Evolutionary conservation across 2,113 vertebrate genomes (phyloP).

Genomic region (Etheostoma cragini): DNA sequence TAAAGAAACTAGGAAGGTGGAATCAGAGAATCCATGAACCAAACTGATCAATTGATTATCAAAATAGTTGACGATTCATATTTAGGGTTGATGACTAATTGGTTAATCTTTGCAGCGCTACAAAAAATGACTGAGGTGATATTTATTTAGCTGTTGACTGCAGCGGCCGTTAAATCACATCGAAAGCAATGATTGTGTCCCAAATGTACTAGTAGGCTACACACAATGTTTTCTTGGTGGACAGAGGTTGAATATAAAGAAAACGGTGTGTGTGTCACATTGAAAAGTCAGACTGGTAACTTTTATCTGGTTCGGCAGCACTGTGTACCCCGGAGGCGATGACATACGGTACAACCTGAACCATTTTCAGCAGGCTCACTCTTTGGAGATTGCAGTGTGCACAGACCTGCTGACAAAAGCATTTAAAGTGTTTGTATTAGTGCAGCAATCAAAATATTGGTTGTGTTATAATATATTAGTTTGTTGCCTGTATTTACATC

Average conservation of each 20-base stretch:
- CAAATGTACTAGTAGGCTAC: too few relatives aligned
- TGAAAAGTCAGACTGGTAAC: not conserved
- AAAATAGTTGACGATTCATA: too few relatives aligned
- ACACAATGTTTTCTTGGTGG: too few relatives aligned
- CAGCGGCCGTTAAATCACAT: not conserved
- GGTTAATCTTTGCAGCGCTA: too few relatives aligned
- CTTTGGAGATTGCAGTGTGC: not conserved
- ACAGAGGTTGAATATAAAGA: not conserved
- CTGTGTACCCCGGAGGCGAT: not conserved
- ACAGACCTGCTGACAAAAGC: not conserved
- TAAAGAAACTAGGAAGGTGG: too few relatives aligned
- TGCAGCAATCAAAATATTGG: not conserved
- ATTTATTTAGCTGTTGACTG: not conserved
- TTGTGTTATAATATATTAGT: not conserved
- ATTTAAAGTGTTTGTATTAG: not conserved
- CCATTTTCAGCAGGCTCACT: not conserved
- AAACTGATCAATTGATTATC: too few relatives aligned
- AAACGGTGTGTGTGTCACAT: not conserved
- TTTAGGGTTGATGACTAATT: too few relatives aligned
- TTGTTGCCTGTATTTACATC: slow-evolving; percentile 31
- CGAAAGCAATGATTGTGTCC: too few relatives aligned
- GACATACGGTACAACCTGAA: not conserved
- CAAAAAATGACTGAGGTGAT: not conserved
- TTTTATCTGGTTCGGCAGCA: not conserved
- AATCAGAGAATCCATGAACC: too few relatives aligned